phyloP scores from a whole-genome alignment of 2,888 invertebrate genomes.

The Rhodophaea formosa region DNA sequence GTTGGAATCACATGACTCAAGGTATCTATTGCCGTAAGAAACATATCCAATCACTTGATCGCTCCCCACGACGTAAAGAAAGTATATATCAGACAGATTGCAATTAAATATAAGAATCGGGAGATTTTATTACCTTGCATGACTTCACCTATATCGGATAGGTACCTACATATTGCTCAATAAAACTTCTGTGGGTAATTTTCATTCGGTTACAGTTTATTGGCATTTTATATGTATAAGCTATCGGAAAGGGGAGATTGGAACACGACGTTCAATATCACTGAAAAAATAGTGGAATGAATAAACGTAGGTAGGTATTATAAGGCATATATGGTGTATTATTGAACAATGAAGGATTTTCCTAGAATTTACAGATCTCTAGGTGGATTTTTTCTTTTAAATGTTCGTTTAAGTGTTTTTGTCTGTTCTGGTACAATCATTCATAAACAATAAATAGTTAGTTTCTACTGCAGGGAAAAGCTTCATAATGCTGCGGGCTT shows the following conservation, averaged over 20 bases:
- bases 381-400: no score
- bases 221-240: slow-evolving; percentile 14
- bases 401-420: no score
- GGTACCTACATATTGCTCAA: slow-evolving; percentile 10
- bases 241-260: slow-evolving; percentile 13
- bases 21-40: not conserved
- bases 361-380: not conserved
- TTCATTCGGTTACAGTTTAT: slow-evolving; percentile 16
- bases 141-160: slow-evolving; percentile 9
- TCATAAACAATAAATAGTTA: no score
- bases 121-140: slow-evolving; percentile 4
- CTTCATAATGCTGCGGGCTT: no score
- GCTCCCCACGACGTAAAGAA: not conserved
- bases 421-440: no score
- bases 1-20: no score
- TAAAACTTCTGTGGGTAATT: slow-evolving; percentile 14
- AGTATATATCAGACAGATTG: not conserved
- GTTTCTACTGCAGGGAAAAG: no score
- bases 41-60: not conserved
- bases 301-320: not conserved
- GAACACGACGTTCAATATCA: slow-evolving; percentile 8
- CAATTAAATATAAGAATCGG: slow-evolving; percentile 5
- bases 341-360: not conserved
- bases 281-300: slow-evolving; percentile 10
- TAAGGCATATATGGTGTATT: not conserved